These are phyloP conservation scores for Tiphia femorata DNA, from an alignment of 2,888 invertebrate genomes.

Conservation along the genomic window DNA sequence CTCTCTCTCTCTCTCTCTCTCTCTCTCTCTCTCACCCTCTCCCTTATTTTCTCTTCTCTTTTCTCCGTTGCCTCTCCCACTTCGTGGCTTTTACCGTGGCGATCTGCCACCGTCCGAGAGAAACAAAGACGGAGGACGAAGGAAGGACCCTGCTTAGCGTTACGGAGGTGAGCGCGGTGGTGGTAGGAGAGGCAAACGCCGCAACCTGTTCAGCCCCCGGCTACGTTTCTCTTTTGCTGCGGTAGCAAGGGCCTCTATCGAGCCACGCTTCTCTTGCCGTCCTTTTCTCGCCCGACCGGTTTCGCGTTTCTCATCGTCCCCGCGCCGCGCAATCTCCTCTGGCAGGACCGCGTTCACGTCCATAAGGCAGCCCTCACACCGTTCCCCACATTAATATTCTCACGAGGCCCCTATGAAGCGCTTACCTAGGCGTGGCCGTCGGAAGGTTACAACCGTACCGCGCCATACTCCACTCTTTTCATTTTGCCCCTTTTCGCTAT, in stretches of 20 bases:
- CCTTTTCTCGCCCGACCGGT: slow-evolving; percentile 3
- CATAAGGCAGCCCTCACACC: slow-evolving; percentile 25
- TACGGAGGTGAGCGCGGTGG: slow-evolving; percentile 8
- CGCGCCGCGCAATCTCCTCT: neutral
- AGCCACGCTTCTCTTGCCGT: slow-evolving; percentile 28
- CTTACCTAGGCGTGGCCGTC: slow-evolving; percentile 31
- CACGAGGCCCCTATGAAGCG: slow-evolving; percentile 30
- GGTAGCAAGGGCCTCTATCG: slow-evolving; percentile 53
- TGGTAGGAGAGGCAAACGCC: slow-evolving; percentile 36
- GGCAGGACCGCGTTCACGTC: neutral
- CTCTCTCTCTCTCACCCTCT: slow-evolving; percentile 12
- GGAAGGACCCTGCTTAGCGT: slow-evolving; percentile 10
- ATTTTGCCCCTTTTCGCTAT: neutral
- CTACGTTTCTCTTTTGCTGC: slow-evolving; percentile 59
- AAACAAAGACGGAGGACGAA: slow-evolving; percentile 21
- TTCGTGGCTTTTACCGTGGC: slow-evolving; percentile 31
- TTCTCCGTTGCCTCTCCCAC: slow-evolving; percentile 12
- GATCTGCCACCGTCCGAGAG: slow-evolving; percentile 41
- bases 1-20: neutral
- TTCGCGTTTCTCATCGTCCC: slow-evolving; percentile 8
- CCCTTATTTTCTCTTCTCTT: too few relatives aligned
- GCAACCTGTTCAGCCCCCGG: slow-evolving; percentile 61
- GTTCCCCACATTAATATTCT: slow-evolving; percentile 48
- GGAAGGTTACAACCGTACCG: neutral
- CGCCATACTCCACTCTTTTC: neutral